Evolutionary conservation across 1,140 invertebrate genomes (phyloP), one percentile per base, ranked within the genome.

Genomic region (Akabosia matsudoensis): DNA sequence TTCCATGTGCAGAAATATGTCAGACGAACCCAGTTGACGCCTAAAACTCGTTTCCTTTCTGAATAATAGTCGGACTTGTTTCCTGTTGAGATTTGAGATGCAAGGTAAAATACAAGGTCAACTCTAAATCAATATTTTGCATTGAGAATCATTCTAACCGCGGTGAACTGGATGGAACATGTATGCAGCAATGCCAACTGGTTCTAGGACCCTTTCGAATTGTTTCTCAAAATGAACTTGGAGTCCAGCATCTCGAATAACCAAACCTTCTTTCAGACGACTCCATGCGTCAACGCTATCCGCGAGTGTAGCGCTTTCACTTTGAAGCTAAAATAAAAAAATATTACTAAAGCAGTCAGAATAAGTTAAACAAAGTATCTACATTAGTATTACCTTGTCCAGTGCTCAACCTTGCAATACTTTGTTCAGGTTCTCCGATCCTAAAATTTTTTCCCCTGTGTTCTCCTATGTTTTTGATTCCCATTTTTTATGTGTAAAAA

Each of bases 321-420:
- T 22, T 73, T 77, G 76, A 0, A 73, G 33, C 76, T 77, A 31
- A 33, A 61, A 73, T n/a, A n/a, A n/a, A 76, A 4, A 7, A 4
- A 10, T 31, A 16, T 28, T 64, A 71, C 51, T 37, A 75, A 10
- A 18, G n/a, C 73, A 2, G 61, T 31, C 33, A 10, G 37, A n/a
- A 7, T 26, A 45, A 7, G 14, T 72, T 51, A 2, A n/a, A n/a
- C 24, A 34, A 34, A 3, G 7, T 30, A 13, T 14, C 45, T 77
- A 7, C 37, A 7, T 10, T 45, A 10, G 18, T 18, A 45, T 45
- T 67, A 77, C 76, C 31, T 10, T 33, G 24, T 73, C 72, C 24
- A 77, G 51, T 2, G 71, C 51, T n/a, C n/a, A n/a, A n/a, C n/a
- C n/a, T n/a, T n/a, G n/a, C n/a, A n/a, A n/a, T n/a, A n/a, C n/a